These are phyloP conservation scores for Ophion ellenae DNA, from an alignment of 2,888 invertebrate genomes.

Conservation along the genomic window DNA sequence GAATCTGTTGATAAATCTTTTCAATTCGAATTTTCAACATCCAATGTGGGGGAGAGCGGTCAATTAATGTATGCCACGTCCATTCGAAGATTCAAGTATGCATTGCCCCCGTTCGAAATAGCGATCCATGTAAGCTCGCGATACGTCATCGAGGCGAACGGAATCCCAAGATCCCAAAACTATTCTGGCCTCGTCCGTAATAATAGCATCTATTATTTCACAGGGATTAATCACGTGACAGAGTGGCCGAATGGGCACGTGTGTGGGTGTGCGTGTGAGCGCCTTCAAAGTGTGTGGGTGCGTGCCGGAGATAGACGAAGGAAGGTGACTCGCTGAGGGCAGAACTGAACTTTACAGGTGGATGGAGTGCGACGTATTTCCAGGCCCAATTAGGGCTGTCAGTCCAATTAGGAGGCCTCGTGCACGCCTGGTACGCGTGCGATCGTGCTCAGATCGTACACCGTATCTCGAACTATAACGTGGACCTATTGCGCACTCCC, in stretches of 20 bases:
- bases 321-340: conserved; percentile 19
- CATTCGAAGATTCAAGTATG: neutral
- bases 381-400: conserved; percentile 65
- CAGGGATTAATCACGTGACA: conserved; percentile 40
- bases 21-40: too few species aligned
- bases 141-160: conserved; percentile 20
- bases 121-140: neutral
- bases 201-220: conserved; percentile 56
- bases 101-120: neutral
- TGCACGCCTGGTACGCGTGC: conserved; percentile 35
- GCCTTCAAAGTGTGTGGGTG: neutral
- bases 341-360: conserved; percentile 61
- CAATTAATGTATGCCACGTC: neutral
- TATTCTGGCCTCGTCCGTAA: conserved; percentile 37
- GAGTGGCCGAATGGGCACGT: neutral
- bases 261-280: neutral
- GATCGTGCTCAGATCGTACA: conserved; percentile 44
- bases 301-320: neutral
- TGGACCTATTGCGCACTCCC: conserved; percentile 10
- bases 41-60: too few species aligned
- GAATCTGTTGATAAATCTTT: too few species aligned
- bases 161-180: conserved; percentile 37
- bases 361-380: conserved; percentile 58
- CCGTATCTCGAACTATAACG: conserved; percentile 46
- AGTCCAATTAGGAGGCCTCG: conserved; percentile 60